Evolutionary conservation across 2,888 invertebrate species (phyloP).

Genomic region (Drosophila sordidula): DNA sequence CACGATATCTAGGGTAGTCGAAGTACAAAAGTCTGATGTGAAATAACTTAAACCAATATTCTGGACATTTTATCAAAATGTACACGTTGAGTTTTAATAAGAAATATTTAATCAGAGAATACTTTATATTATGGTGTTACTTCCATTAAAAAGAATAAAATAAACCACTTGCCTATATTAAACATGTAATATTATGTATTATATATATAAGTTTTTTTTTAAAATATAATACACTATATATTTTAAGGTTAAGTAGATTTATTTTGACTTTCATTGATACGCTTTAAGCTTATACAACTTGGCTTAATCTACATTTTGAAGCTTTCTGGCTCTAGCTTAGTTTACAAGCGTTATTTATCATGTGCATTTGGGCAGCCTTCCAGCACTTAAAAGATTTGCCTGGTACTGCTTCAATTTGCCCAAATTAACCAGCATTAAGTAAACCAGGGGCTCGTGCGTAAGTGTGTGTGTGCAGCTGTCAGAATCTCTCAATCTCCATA

Average conservation of each 20-base stretch:
- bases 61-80: constrained; percentile 4
- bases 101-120: too few relatives aligned
- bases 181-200: too few relatives aligned
- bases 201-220: too few relatives aligned
- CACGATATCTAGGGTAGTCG: neutral
- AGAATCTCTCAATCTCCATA: constrained; percentile 38
- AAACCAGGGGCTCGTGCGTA: constrained; percentile 16
- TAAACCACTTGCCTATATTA: too few relatives aligned
- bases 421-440: constrained; percentile 49
- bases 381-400: constrained; percentile 56
- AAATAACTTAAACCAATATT: neutral
- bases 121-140: too few relatives aligned
- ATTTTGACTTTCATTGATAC: neutral
- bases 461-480: constrained; percentile 14
- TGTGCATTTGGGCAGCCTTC: too few relatives aligned
- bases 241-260: too few relatives aligned
- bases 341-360: neutral
- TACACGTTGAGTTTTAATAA: too few relatives aligned
- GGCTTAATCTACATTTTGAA: neutral
- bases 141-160: too few relatives aligned
- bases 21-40: neutral
- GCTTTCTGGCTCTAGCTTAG: neutral
- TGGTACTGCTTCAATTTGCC: constrained; percentile 28
- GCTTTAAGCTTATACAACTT: neutral
- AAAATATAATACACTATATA: too few relatives aligned